These are phyloP conservation scores for Meriones unguiculatus DNA, from an alignment of 2,113 vertebrate genomes.

Conservation along the genomic window DNA sequence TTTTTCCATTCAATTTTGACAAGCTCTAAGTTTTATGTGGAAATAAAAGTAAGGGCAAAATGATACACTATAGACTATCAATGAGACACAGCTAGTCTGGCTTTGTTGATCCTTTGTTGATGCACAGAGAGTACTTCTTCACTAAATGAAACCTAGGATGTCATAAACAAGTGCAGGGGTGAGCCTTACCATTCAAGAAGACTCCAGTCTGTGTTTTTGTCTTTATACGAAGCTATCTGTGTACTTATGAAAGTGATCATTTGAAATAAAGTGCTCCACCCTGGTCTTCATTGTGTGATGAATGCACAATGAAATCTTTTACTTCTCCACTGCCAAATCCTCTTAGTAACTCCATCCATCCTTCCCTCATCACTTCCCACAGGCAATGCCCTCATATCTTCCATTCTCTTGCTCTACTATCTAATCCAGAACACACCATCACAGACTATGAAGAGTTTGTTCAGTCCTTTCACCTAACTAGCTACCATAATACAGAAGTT, in stretches of 20 bases:
- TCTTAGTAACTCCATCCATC: not conserved
- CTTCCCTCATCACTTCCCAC: not conserved
- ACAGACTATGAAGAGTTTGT: not conserved
- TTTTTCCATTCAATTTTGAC: not conserved
- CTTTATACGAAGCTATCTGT: not conserved
- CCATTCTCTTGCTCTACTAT: not conserved
- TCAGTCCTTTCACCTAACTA: not conserved
- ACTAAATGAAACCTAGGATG: not conserved
- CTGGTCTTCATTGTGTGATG: not conserved
- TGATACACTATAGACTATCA: not conserved
- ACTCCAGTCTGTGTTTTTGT: not conserved
- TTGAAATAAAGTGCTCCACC: not conserved
- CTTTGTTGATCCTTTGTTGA: not conserved
- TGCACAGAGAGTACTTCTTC: not conserved
- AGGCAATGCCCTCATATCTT: not conserved
- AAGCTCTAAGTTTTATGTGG: slow-evolving; percentile 12
- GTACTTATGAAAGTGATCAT: not conserved
- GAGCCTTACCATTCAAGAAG: not conserved
- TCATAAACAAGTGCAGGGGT: not conserved
- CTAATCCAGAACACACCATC: not conserved
- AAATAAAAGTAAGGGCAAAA: slow-evolving; percentile 7
- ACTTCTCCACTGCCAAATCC: not conserved
- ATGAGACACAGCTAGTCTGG: not conserved
- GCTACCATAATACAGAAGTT: not conserved
- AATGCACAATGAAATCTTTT: not conserved